Evolutionary conservation across 37 sponge, comb jelly and placozoan genomes (phyloP).

Genomic region (Lycopodina hypogea): DNA sequence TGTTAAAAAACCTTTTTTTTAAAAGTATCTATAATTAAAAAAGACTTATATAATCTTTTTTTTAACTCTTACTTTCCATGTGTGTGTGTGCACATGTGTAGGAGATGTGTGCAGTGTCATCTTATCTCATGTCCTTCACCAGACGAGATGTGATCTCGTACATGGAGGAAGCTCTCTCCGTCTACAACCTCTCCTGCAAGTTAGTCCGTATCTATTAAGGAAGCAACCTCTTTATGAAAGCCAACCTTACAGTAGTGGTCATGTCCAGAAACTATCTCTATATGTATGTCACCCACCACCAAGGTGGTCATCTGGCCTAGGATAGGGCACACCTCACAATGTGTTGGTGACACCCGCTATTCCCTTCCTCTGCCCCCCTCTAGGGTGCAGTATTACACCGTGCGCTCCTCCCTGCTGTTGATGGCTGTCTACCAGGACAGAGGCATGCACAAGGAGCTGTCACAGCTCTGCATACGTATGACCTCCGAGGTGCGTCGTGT

Average conservation of each 20-base stretch:
- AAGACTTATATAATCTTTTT: too few relatives aligned
- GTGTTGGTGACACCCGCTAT: background rate
- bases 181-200: conserved; percentile 77
- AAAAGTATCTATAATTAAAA: too few relatives aligned
- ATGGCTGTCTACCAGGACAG: conserved; percentile 73
- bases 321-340: too few relatives aligned
- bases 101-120: conserved; percentile 91
- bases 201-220: conserved; percentile 44
- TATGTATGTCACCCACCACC: background rate
- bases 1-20: too few relatives aligned
- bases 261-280: background rate
- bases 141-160: conserved; percentile 73
- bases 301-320: background rate
- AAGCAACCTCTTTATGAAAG: too few relatives aligned
- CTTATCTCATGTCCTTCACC: conserved; percentile 69
- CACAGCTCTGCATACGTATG: conserved; percentile 58
- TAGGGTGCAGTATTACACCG: conserved; percentile 66
- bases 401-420: conserved; percentile 66
- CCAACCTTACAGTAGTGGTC: background rate
- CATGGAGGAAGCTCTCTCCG: conserved; percentile 79
- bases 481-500: conserved; percentile 29
- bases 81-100: conserved; percentile 4
- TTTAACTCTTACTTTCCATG: too few relatives aligned
- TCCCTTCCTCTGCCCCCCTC: background rate
- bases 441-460: conserved; percentile 56